Evolutionary conservation across 2,113 vertebrate genomes (phyloP).

Genomic region (Otocyon megalotis): DNA sequence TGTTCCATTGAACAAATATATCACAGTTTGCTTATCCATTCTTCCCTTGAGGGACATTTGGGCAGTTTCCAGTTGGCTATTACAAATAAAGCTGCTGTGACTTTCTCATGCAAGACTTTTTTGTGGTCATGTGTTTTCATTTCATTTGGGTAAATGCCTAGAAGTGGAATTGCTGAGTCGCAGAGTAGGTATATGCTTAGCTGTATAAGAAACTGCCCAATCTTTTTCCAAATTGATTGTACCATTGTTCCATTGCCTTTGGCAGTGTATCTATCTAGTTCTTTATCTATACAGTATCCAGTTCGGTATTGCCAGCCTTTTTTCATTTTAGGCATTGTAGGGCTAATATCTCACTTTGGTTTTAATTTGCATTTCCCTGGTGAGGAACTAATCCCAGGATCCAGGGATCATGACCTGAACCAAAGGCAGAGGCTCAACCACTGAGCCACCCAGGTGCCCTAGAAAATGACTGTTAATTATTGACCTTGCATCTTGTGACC

Average conservation of each 20-base stretch:
- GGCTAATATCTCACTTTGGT: background rate
- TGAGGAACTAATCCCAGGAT: no score
- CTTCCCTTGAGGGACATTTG: background rate
- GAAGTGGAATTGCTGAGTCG: background rate
- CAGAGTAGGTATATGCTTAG: background rate
- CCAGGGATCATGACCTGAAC: no score
- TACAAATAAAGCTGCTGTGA: background rate
- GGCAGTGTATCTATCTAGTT: background rate
- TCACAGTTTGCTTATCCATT: background rate
- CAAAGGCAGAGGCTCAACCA: no score
- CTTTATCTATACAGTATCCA: background rate
- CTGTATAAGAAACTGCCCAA: background rate
- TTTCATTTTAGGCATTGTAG: background rate
- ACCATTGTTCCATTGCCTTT: background rate
- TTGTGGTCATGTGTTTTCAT: slow-evolving; percentile 17
- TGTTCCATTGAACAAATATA: background rate
- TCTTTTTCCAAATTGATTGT: background rate
- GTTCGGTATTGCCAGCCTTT: background rate
- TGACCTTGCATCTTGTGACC: background rate
- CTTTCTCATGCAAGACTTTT: background rate
- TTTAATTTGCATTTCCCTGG: background rate
- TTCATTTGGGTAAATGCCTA: slow-evolving; percentile 22
- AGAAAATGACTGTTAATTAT: background rate
- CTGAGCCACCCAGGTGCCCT: no score
- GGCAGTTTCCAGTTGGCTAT: background rate